Percentiles rank a stretch among this genome's conserved stretches.
phyloP scores from a whole-genome alignment of 1,140 invertebrate species.

The Musca domestica region DNA sequence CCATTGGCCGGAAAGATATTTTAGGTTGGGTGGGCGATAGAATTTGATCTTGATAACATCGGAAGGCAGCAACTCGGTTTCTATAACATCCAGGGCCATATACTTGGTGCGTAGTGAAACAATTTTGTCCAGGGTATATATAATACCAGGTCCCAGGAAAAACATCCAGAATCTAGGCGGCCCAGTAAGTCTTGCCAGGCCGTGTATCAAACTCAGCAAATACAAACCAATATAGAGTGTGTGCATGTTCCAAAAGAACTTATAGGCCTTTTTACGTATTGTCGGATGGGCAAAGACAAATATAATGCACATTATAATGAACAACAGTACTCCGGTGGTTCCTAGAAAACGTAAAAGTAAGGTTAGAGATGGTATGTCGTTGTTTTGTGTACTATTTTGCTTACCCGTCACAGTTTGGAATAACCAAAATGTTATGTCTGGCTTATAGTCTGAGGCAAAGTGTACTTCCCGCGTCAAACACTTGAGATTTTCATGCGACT shows the following conservation, averaged over 20 bases:
- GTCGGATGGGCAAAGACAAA: conserved; percentile 96
- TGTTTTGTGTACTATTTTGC: too few species aligned
- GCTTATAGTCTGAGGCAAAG: conserved; percentile 88
- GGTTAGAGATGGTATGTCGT: too few species aligned
- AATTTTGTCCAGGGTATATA: conserved; percentile 90
- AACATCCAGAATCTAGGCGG: conserved; percentile 94
- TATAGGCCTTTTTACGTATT: conserved; percentile 90
- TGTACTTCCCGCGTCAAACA: conserved; percentile 94
- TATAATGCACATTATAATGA: conserved; percentile 92
- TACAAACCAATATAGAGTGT: conserved; percentile 90
- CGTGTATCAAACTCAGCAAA: conserved; percentile 87
- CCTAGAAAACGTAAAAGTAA: too few species aligned
- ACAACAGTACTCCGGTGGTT: conserved; percentile 90
- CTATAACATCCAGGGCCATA: conserved; percentile 91
- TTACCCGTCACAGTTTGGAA: conserved; percentile 91
- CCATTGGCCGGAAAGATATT: conserved; percentile 89
- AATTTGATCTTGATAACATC: conserved; percentile 92
- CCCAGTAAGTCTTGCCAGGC: conserved; percentile 89
- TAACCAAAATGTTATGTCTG: conserved; percentile 90
- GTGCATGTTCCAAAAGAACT: conserved; percentile 97
- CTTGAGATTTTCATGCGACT: conserved; percentile 89
- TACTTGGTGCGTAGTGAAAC: conserved; percentile 89
- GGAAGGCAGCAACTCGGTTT: conserved; percentile 93
- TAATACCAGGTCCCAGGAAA: conserved; percentile 87
- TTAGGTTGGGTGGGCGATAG: conserved; percentile 92